These are phyloP conservation scores for Cephus spinipes DNA, from an alignment of 2,888 invertebrate species.

Conservation along the genomic window DNA sequence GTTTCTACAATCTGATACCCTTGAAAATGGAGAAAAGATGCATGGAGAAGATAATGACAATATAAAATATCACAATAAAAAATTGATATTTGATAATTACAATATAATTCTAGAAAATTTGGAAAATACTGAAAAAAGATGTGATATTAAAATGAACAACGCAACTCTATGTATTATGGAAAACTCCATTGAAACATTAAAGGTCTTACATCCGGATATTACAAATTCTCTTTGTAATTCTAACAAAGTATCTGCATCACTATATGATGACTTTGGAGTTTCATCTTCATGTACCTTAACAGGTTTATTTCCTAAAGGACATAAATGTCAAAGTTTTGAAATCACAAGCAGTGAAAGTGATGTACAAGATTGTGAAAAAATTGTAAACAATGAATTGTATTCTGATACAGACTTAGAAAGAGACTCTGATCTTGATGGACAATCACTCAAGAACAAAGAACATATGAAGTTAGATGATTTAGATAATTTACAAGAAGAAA, in stretches of 20 bases:
- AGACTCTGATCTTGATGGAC: slow-evolving; percentile 13
- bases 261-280: background rate
- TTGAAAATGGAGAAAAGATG: background rate
- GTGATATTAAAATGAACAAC: background rate
- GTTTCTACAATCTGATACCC: slow-evolving; percentile 7
- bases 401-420: slow-evolving; percentile 15
- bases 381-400: background rate
- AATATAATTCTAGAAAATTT: background rate
- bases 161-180: background rate
- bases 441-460: background rate
- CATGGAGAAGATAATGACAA: slow-evolving; percentile 5
- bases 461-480: background rate
- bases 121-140: background rate
- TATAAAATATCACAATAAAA: background rate
- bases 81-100: slow-evolving; percentile 12
- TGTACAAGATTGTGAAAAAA: background rate
- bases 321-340: background rate
- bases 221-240: background rate
- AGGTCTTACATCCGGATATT: background rate
- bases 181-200: background rate
- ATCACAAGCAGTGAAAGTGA: background rate
- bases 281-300: background rate
- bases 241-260: background rate
- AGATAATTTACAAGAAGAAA: slow-evolving; percentile 10
- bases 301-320: background rate